A percentile compares a stretch with the other conserved stretches of the same genome.
phyloP scores from a whole-genome alignment of 2,113 vertebrate genomes.

The Muscicapa adusta region DNA sequence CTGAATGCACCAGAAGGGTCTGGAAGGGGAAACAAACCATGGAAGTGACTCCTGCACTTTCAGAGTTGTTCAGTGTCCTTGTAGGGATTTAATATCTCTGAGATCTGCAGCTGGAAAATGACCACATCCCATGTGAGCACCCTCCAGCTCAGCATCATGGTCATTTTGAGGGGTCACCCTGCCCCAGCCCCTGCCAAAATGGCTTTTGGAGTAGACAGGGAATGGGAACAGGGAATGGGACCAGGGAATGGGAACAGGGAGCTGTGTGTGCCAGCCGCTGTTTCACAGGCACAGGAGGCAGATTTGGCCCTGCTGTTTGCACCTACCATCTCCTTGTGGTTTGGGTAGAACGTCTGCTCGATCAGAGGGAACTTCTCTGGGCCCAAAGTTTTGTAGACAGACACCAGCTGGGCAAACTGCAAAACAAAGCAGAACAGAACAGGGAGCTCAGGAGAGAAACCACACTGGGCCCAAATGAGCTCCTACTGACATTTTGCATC shows the following conservation, averaged over 20 bases:
- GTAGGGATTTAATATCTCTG: background rate
- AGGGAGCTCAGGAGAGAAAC: background rate
- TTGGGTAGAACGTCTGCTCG: constrained; percentile 95
- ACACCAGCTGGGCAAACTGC: constrained; percentile 95
- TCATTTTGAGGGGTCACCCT: background rate
- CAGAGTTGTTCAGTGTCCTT: background rate
- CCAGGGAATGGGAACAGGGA: background rate
- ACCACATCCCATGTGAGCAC: background rate
- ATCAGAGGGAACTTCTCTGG: constrained; percentile 94
- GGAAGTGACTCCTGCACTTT: background rate
- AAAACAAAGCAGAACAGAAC: constrained; percentile 57
- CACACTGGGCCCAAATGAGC: background rate
- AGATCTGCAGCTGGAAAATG: background rate
- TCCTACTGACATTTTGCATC: background rate
- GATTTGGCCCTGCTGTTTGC: background rate
- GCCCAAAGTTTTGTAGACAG: constrained; percentile 86
- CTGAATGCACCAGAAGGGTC: background rate
- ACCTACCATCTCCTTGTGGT: constrained; percentile 98
- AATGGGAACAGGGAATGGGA: background rate
- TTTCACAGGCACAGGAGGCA: background rate
- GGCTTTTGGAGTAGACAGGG: background rate
- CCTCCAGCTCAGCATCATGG: background rate
- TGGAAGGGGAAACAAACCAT: background rate
- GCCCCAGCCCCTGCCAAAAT: background rate
- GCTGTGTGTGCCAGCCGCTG: background rate